Evolutionary conservation across 2,888 invertebrate species (phyloP), one percentile per base, ranked within the genome.

Genomic region (Synanthedon myopaeformis): DNA sequence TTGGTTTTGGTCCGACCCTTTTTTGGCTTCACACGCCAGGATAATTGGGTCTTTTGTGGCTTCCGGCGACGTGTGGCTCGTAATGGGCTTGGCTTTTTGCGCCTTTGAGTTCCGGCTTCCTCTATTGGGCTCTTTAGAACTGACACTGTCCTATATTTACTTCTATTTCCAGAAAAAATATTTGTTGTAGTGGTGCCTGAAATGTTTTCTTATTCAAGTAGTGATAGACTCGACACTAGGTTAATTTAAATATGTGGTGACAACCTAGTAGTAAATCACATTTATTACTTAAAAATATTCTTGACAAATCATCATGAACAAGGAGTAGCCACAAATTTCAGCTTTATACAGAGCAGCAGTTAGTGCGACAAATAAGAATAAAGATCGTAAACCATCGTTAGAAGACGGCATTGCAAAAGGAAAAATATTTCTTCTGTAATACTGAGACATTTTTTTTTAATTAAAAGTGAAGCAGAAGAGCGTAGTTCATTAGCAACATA

Each of bases 21-120:
- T 81, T 78, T 76, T 75, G 75, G 77, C 73, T 76, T 75, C 76
- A 75, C 78, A 69, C 75, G 71, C 69, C 69, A 70, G 69, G 70
- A 79, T 82, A 80, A 83, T 81, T 80, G 80, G 79, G 79, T 78
- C 79, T 79, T 80, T 79, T 82, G 80, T 78, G 82, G 82, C 79
- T 51, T 72, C 70, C 73, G 72, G 61, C 72, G 65, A 73, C 79
- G 76, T 76, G 77, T 75, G 73, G 69, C 70, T 65, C 63, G 71
- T 79, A 81, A 81, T 78, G 73, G 76, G 68, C 67, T 67, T 63
- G 70, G 70, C 67, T 76, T 78, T 79, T 79, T 76, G 67, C 72
- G 67, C 74, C 73, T 79, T 79, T 77, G 72, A 73, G 65, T n/a
- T 62, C 64, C 64, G 61, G 61, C 65, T 66, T 66, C 67, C 64